Evolutionary conservation across 2,888 invertebrate species (phyloP), one percentile per base, ranked within the genome.

Genomic region (Chrysolina oricalcia): DNA sequence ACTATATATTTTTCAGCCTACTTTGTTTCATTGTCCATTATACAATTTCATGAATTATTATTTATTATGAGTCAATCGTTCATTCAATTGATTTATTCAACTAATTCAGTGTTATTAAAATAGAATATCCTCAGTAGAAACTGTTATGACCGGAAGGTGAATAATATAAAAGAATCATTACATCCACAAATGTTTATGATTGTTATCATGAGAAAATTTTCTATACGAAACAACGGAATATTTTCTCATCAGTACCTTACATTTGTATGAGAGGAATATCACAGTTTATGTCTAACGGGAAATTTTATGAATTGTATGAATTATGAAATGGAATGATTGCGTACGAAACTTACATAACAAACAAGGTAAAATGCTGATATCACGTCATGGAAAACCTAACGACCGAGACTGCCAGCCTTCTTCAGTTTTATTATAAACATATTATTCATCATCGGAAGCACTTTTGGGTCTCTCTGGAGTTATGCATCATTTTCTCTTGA

Each of bases 131-230:
- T 17, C 15, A 50, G 50, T n/a, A 15, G 6, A 27, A 27, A 27
- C 13, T 59, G 23, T 59, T 27, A 27, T 5, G 4, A n/a, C 23
- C 11, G 59, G 59, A 59, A 59, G 59, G 21, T 59, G 8, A 43
- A 59, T 59, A 27, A 59, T 59, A 59, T 15, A 27, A 27, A 59
- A 15, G 23, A 59, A 15, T 27, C 6, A 59, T 59, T 15, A n/a
- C 23, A n/a, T 23, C 27, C 17, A 10, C 27, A 59, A n/a, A 27
- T 59, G 50, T 15, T 5, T 5, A 43, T 15, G 9, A 10, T 43
- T 43, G 43, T 50, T 50, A 17, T 50, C 8, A 50, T n/a, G 23
- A n/a, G 59, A 59, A 59, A 27, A 59, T 59, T 15, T 59, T 8
- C 21, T 11, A 1, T 21, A 21, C 2, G 10, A 19, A 53, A 53